Evolutionary conservation across 2,888 invertebrate species (phyloP).

Genomic region (Thera obeliscata): DNA sequence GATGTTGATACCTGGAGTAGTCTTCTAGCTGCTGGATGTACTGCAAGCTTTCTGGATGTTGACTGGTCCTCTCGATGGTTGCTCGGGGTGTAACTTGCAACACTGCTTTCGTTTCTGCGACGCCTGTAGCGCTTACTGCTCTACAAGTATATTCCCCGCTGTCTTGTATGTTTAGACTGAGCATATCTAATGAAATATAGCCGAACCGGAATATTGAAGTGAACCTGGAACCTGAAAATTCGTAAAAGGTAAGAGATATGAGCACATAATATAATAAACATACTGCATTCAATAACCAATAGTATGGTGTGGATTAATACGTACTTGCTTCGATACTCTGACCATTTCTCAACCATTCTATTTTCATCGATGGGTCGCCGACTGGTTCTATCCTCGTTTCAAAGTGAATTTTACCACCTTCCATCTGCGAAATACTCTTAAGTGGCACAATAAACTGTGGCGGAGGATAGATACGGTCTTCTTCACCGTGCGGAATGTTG

Average conservation of each 20-base stretch:
- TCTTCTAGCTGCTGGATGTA: conserved; percentile 96
- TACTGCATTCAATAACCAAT: neutral
- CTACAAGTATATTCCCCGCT: conserved; percentile 96
- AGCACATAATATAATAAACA: neutral
- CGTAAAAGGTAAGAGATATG: conserved; percentile 13
- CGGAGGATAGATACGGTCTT: conserved; percentile 94
- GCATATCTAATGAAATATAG: conserved; percentile 96
- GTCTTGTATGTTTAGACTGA: conserved; percentile 93
- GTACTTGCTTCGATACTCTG: conserved; percentile 95
- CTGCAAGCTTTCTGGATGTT: conserved; percentile 96
- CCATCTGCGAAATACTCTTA: conserved; percentile 91
- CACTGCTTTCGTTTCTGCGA: conserved; percentile 93
- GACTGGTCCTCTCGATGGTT: conserved; percentile 93
- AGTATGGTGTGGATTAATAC: conserved; percentile 54
- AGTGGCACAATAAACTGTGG: conserved; percentile 96
- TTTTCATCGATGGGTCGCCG: conserved; percentile 97
- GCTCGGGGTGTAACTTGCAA: conserved; percentile 92
- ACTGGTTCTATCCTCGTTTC: conserved; percentile 99
- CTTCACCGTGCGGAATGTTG: conserved; percentile 91
- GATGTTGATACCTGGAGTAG: conserved; percentile 93
- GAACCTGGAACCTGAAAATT: conserved; percentile 93
- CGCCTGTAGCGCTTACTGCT: conserved; percentile 93
- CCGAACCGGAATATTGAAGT: conserved; percentile 98
- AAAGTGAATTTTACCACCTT: conserved; percentile 97
- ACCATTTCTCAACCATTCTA: conserved; percentile 98